Base-by-base conservation (phyloP, 2,888 invertebrate genomes). In the Parochlus steinenii region DNA sequence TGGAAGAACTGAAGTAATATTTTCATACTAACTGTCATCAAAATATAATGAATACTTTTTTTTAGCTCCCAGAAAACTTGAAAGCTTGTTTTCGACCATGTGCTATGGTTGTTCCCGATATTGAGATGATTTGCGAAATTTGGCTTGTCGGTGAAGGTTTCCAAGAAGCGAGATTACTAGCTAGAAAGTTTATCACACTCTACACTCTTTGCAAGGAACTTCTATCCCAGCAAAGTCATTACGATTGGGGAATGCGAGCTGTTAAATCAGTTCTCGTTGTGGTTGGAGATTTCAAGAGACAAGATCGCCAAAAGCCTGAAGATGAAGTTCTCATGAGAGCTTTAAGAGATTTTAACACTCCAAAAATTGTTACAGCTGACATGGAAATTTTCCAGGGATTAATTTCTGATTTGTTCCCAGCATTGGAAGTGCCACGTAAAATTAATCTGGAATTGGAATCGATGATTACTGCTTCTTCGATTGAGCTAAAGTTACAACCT, bases 31-130 rank as follows among this genome's bases (percentile, higher is more conserved):
- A 56, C 54, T 63, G 54, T 58, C n/a, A n/a, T n/a, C n/a, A n/a
- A n/a, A n/a, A n/a, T n/a, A n/a, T n/a, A n/a, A n/a, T n/a, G n/a
- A n/a, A n/a, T n/a, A n/a, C n/a, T n/a, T n/a, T n/a, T n/a, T n/a
- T 22, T 22, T 6, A 22, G 59, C 61, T 87, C 33, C 87, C 87
- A 0, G 87, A 87, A 56, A 87, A 87, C 58, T 55, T 69, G 53
- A 65, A 76, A 50, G 74, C 75, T 3, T 49, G 75, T 6, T 76
- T 75, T 48, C 64, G 92, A 49, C 92, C 93, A 1, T 93, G 92
- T 55, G 92, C 92, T 38, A 93, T 93, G 93, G 87, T 93, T 8
- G 92, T 93, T 10, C 93, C 93, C 1, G 93, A 93, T 60, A 89
- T 90, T 58, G 92, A 89, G 47, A 56, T 93, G 49, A 93, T 93